These are phyloP conservation scores for Halcyon chelicuti DNA, from an alignment of 2,797 vertebrate genomes.

Conservation along the genomic window DNA sequence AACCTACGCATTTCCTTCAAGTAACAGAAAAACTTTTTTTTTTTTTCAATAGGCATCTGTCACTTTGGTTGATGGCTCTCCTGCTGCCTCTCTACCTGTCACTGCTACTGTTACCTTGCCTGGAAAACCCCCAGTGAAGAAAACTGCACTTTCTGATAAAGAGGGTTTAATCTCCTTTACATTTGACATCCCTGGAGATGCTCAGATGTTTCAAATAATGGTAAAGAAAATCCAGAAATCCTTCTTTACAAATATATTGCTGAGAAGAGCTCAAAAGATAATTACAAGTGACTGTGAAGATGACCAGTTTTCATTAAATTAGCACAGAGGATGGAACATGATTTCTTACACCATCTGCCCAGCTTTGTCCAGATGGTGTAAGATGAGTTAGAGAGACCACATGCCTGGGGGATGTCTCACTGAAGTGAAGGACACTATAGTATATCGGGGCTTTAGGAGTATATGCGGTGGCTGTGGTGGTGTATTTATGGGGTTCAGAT, in stretches of 20 bases:
- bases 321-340: neutral
- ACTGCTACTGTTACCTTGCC: slow-evolving; percentile 24
- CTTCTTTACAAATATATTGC: neutral
- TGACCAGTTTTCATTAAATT: neutral
- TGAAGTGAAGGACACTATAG: neutral
- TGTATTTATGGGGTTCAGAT: accelerated
- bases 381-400: neutral
- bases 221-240: slow-evolving; percentile 35
- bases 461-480: neutral
- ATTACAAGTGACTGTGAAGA: neutral
- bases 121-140: neutral
- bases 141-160: slow-evolving; percentile 22
- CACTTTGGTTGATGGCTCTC: slow-evolving; percentile 66
- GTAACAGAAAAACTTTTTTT: neutral
- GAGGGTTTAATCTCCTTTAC: slow-evolving; percentile 40
- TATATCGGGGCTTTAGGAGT: neutral
- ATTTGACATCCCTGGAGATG: slow-evolving; percentile 50
- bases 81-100: slow-evolving; percentile 54
- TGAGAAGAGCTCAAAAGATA: neutral
- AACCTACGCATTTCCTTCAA: neutral
- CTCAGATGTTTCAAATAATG: slow-evolving; percentile 51
- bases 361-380: neutral
- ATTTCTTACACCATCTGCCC: neutral
- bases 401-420: neutral
- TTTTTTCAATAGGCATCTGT: slow-evolving; percentile 57